Conservation (phyloP, 1,140 invertebrate genomes). For the Trachymyrmex septentrionalis region DNA sequence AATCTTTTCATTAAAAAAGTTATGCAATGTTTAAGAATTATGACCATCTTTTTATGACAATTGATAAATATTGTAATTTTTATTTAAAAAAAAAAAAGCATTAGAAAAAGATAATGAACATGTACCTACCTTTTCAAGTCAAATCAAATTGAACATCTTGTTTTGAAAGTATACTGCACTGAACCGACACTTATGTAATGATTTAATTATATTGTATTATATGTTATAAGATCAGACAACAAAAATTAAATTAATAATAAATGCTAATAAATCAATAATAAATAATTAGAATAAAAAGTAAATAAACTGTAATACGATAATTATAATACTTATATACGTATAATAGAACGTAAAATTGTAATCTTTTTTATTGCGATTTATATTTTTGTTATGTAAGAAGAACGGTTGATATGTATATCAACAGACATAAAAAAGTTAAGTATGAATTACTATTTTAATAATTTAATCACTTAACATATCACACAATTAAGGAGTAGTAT, state of each 20-base stretch:
- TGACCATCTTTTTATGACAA: not conserved
- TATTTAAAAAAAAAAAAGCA: not conserved
- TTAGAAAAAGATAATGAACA: conserved; percentile 1
- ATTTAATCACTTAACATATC: conserved; percentile 34
- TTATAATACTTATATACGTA: not conserved
- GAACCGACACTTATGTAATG: not conserved
- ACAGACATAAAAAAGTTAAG: not conserved
- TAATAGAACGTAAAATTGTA: not conserved
- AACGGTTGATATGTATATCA: not conserved
- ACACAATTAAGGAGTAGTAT: conserved; percentile 27
- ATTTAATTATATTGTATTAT: not conserved
- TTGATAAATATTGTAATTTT: not conserved
- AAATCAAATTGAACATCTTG: not conserved
- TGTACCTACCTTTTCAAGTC: conserved; percentile 21
- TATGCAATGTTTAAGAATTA: not conserved
- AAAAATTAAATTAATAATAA: conserved; percentile 4
- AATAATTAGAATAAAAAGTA: not conserved
- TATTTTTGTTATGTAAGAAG: not conserved
- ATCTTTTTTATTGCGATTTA: not conserved
- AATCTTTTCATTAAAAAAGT: not conserved
- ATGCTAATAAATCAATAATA: not conserved
- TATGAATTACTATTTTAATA: not conserved
- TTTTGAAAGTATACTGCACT: not conserved
- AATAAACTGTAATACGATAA: not conserved
- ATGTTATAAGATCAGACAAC: not conserved